Percentiles rank a stretch among this genome's conserved stretches.
Evolutionary conservation across 1,140 invertebrate genomes (phyloP).

Genomic region (Paralvinella palmiformis): DNA sequence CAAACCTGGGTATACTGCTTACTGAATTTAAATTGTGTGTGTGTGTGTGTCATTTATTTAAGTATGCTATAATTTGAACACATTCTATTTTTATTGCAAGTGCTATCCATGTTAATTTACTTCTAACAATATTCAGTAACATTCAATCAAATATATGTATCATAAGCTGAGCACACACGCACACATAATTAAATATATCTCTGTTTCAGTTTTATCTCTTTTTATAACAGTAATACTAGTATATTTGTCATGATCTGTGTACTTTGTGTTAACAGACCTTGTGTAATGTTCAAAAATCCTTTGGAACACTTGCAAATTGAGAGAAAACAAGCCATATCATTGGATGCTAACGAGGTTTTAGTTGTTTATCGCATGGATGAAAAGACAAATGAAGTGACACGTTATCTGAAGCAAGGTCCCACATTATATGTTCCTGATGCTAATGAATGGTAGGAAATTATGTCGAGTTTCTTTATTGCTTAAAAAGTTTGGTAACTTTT

Average conservation of each 20-base stretch:
- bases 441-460: slow-evolving; percentile 47
- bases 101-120: neutral
- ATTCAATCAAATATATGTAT: neutral
- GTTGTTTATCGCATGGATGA: slow-evolving; percentile 34
- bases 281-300: slow-evolving; percentile 33
- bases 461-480: neutral
- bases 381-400: slow-evolving; percentile 27
- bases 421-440: slow-evolving; percentile 38
- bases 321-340: slow-evolving; percentile 27
- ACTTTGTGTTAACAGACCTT: slow-evolving; percentile 30
- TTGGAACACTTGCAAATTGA: slow-evolving; percentile 26
- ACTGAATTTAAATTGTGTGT: no score
- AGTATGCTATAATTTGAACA: no score
- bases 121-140: neutral
- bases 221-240: neutral
- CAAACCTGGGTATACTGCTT: slow-evolving; percentile 37
- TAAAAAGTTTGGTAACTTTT: neutral
- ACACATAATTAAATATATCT: neutral
- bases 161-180: no score
- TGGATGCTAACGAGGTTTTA: slow-evolving; percentile 44
- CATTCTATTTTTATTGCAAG: no score
- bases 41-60: no score
- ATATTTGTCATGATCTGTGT: neutral
- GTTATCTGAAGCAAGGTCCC: slow-evolving; percentile 40
- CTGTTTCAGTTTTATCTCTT: neutral